A percentile compares a stretch with the other conserved stretches of the same genome.
Conservation (phyloP, 2,797 vertebrate genomes). For the Gadopsis bispinosus region DNA sequence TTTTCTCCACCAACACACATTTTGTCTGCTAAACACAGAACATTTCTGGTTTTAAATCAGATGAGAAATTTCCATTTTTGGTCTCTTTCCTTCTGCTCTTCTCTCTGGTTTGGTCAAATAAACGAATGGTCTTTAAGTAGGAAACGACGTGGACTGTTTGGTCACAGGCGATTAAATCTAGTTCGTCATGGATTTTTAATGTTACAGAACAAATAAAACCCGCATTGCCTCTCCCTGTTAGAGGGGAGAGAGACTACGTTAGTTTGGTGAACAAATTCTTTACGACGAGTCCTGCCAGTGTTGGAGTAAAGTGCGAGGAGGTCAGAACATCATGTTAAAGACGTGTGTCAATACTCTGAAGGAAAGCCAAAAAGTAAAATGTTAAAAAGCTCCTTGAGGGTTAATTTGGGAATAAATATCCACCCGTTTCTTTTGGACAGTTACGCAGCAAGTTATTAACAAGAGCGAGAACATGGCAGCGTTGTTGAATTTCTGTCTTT, state of each 20-base stretch:
- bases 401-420: not conserved
- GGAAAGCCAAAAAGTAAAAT: not conserved
- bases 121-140: too few species aligned
- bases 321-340: not conserved
- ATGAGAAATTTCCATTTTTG: not conserved
- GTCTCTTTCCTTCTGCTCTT: too few species aligned
- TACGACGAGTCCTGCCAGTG: not conserved
- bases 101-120: not conserved
- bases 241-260: not conserved
- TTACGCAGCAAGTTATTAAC: not conserved
- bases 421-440: not conserved
- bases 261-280: not conserved
- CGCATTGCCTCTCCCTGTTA: not conserved
- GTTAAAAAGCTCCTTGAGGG: not conserved
- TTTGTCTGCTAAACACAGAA: not conserved
- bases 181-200: too few species aligned
- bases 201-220: not conserved
- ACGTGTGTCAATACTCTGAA: not conserved
- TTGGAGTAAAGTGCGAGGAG: not conserved
- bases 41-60: not conserved
- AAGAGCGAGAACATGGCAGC: not conserved
- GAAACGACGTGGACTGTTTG: too few species aligned
- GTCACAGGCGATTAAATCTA: too few species aligned
- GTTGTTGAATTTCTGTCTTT: not conserved
- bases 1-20: not conserved